phyloP scores from a whole-genome alignment of 2,797 vertebrate species.

The Poeciliopsis presidionis region DNA sequence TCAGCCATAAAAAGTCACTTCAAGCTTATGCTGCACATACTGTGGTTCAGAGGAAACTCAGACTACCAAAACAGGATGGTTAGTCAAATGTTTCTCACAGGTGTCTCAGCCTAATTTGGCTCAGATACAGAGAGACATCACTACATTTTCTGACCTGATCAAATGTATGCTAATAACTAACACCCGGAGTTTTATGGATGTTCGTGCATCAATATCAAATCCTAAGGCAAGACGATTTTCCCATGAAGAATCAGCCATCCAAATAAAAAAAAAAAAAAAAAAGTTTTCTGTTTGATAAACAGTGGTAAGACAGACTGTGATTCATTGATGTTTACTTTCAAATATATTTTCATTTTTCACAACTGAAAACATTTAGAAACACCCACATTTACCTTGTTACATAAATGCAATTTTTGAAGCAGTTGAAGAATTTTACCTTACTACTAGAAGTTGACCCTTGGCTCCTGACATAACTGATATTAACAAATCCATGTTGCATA shows the following conservation, averaged over 20 bases:
- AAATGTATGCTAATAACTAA: background rate
- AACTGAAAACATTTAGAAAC: background rate
- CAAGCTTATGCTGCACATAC: background rate
- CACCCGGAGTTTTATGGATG: background rate
- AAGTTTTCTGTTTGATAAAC: background rate
- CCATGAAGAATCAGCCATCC: background rate
- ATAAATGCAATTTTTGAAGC: background rate
- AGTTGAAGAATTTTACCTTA: background rate
- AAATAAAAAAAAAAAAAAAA: background rate
- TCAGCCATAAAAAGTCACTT: background rate
- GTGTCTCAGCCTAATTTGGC: background rate
- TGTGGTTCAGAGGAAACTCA: background rate
- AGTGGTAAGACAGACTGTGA: background rate
- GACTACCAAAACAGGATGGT: background rate
- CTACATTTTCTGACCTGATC: background rate
- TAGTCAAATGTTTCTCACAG: background rate
- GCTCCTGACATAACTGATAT: background rate
- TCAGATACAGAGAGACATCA: background rate
- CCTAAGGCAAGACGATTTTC: background rate
- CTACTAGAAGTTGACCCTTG: background rate
- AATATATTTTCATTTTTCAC: background rate
- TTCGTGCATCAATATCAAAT: background rate
- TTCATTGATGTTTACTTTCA: background rate
- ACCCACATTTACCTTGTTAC: background rate
- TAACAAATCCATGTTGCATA: conserved; percentile 5